phyloP scores from a whole-genome alignment of 2,888 invertebrate genomes.

The Emmelina monodactyla region DNA sequence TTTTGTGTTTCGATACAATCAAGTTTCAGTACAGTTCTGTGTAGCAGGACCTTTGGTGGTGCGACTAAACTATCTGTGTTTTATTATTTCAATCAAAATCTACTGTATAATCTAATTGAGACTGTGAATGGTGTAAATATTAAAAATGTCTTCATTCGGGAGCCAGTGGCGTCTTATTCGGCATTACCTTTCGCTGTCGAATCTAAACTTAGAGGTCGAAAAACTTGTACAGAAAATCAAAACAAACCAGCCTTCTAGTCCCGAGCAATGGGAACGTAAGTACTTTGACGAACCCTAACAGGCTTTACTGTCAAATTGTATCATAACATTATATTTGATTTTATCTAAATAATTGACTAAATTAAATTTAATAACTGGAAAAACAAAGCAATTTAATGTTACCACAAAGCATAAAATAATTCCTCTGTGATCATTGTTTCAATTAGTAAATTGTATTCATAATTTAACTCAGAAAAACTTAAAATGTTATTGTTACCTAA shows the following conservation, averaged over 20 bases:
- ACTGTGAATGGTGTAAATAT: background rate
- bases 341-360: no score
- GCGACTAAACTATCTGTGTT: background rate
- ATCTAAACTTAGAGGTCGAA: constrained; percentile 43
- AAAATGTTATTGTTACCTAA: background rate
- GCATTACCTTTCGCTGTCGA: constrained; percentile 42
- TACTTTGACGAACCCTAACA: background rate
- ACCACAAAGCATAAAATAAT: no score
- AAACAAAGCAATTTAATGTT: no score
- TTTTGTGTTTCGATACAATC: background rate
- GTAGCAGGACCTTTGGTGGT: background rate
- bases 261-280: constrained; percentile 56
- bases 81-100: background rate
- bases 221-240: constrained; percentile 43
- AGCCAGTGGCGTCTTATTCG: constrained; percentile 52
- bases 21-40: no score
- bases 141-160: constrained; percentile 45
- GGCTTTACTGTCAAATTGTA: background rate
- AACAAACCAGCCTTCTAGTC: constrained; percentile 36
- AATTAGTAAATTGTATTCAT: background rate
- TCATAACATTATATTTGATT: no score
- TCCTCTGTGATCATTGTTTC: no score
- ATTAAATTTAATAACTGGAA: no score
- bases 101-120: background rate
- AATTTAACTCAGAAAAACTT: background rate